Base-by-base conservation (phyloP, 2,888 invertebrate species). In the Eristalinus aeneus region DNA sequence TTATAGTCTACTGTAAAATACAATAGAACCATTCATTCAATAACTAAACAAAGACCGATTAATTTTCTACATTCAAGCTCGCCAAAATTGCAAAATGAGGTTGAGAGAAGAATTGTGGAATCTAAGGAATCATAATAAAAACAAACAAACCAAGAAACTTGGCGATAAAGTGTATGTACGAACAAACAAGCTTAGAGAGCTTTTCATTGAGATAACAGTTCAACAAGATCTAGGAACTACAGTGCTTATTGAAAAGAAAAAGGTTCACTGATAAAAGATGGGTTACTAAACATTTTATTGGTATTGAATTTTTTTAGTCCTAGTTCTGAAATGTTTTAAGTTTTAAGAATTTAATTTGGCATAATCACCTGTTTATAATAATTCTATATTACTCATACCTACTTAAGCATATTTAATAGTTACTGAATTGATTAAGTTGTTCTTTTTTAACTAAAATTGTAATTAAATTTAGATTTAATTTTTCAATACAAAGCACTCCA, bases 121-220 rank as follows among this genome's bases (percentile, higher is more conserved):
- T 36, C 22, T 63, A 20, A 63, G 63, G 27, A 36, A 63, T 36
- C 63, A 63, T 12, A 63, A 63, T 31, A 65, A 75, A 58, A 34
- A n/a, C 10, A 75, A 22, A 9, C 53, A 34, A 56, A 54, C 46
- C 20, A 56, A n/a, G n/a, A n/a, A n/a, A n/a, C n/a, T n/a, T n/a
- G n/a, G 20, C 20, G n/a, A 56, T 58, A 65, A 11, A 22, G 69
- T n/a, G n/a, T n/a, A n/a, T n/a, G 65, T 23, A 79, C 79, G 9
- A 77, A 69, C 32, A 76, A 76, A 82, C 23, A 76, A 76, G 23
- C 67, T 76, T 11, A 72, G 58, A 56, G 75, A 76, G 23, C 65
- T 82, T 32, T 76, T 72, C 31, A 36, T 72, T n/a, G 71, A 72
- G 22, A 58, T 63, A 64, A 56, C 8, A 23, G 22, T 71, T 23